Evolutionary conservation across 2,797 vertebrate species (phyloP), one percentile per base, ranked within the genome.

Genomic region (Phataginus tetradactyla): DNA sequence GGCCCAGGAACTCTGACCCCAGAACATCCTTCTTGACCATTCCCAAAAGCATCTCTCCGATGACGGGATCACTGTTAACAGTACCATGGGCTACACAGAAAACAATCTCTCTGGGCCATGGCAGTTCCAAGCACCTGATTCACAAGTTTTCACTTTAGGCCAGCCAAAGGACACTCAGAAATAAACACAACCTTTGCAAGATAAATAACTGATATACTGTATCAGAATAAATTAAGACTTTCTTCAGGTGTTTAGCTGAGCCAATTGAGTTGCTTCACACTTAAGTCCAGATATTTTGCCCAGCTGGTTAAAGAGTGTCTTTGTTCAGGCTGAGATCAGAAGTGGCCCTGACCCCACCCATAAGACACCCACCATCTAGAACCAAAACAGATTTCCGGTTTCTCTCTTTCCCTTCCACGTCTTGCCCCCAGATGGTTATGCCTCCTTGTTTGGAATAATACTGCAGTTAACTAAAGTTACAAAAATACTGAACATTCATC

Each of bases 401-500:
- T 87, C 93, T 61, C 68, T 29, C 32, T 12, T 27, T 86, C 63
- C 37, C 88, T n/a, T 55, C 79, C 7, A 55, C 42, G 39, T 39
- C 4, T 90, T 96, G 69, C 20, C 75, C 71, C 81, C 92, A 34
- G 27, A 10, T 84, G 49, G 20, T 10, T 63, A 4, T 23, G 29
- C 77, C 61, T 91, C 42, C 85, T 21, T 53, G 85, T 34, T 63
- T 83, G 83, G 95, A 94, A 92, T 71, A 90, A 90, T 25, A 95
- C 37, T 42, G n/a, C 72, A 71, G 61, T 74, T 83, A 89, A 75
- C 81, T 84, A 75, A 92, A 66, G 95, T 96, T 86, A 96, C 78
- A 61, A 93, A 97, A 94, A 93, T 92, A 97, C 18, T n/a, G 71
- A 55, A 79, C 81, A 95, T 80, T 87, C 53, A 63, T 91, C 37